A percentile compares a stretch with the other conserved stretches of the same genome.
phyloP scores from a whole-genome alignment of 2,797 vertebrate species.

The Sitta carolinensis region DNA sequence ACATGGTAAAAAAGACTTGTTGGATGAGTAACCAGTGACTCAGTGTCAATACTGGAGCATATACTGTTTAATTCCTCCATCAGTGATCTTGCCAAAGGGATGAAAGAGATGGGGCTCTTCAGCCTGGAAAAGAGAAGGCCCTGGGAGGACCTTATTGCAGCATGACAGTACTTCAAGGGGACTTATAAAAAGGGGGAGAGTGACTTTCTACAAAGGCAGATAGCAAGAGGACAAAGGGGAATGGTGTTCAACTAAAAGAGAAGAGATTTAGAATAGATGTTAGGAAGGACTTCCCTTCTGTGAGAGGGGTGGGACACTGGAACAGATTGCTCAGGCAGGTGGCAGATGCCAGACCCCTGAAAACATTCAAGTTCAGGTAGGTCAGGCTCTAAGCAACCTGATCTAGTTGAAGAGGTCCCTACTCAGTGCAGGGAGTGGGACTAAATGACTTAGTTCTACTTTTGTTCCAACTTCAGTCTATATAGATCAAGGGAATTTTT shows the following conservation, averaged over 20 bases:
- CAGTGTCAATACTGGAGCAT: background rate
- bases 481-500: background rate
- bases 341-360: background rate
- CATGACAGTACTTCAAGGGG: background rate
- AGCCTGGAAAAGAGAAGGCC: background rate
- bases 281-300: background rate
- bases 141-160: background rate
- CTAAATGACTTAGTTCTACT: background rate
- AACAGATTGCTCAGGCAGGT: background rate
- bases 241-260: background rate
- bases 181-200: background rate
- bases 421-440: no score
- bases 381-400: rapidly evolving
- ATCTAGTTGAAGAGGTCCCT: background rate
- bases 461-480: background rate
- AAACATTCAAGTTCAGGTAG: background rate
- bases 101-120: background rate
- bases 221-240: background rate
- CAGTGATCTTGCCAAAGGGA: background rate
- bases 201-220: background rate
- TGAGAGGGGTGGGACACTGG: background rate
- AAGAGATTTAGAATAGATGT: background rate
- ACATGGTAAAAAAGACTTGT: background rate
- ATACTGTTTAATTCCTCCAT: background rate
- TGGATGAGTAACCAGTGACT: background rate